Percentiles rank a stretch among this genome's conserved stretches.
Evolutionary conservation across 2,888 invertebrate species (phyloP).

Genomic region (Chalcosyrphus nemorum): DNA sequence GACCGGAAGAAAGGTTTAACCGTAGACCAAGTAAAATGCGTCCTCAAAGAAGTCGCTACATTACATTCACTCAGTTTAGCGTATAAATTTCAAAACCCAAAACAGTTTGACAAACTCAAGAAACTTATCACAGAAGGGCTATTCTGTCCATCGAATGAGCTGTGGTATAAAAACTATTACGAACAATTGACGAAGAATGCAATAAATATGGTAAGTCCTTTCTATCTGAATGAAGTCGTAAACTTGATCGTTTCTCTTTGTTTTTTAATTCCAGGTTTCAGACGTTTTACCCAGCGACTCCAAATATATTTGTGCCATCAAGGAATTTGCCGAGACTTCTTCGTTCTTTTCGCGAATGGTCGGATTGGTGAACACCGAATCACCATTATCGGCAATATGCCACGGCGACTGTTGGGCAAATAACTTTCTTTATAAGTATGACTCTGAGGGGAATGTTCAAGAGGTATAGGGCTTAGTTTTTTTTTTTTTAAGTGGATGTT

Average conservation of each 20-base stretch:
- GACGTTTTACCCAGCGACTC: slow-evolving; percentile 80
- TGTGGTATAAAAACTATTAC: slow-evolving; percentile 88
- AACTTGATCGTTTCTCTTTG: background rate
- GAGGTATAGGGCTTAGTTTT: slow-evolving; percentile 81
- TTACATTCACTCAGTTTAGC: slow-evolving; percentile 87
- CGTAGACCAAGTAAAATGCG: slow-evolving; percentile 84
- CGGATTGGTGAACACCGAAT: slow-evolving; percentile 84
- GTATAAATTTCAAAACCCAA: slow-evolving; percentile 84
- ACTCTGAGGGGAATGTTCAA: slow-evolving; percentile 82
- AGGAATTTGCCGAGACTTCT: slow-evolving; percentile 85
- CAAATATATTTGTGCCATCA: slow-evolving; percentile 85
- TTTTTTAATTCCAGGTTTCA: slow-evolving; percentile 75
- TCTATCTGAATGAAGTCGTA: background rate
- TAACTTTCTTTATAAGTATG: slow-evolving; percentile 86
- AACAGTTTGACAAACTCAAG: slow-evolving; percentile 83
- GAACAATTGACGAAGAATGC: slow-evolving; percentile 86
- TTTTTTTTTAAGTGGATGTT: no score
- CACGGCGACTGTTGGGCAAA: slow-evolving; percentile 91
- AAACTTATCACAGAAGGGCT: slow-evolving; percentile 83
- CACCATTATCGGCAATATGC: slow-evolving; percentile 87
- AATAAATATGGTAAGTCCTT: slow-evolving; percentile 84
- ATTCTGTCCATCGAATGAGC: slow-evolving; percentile 86
- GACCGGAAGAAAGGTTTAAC: slow-evolving; percentile 85
- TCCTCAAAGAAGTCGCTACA: slow-evolving; percentile 85
- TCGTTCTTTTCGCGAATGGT: slow-evolving; percentile 88